phyloP scores from a whole-genome alignment of 2,888 invertebrate genomes.

The Melinaea menophilus region DNA sequence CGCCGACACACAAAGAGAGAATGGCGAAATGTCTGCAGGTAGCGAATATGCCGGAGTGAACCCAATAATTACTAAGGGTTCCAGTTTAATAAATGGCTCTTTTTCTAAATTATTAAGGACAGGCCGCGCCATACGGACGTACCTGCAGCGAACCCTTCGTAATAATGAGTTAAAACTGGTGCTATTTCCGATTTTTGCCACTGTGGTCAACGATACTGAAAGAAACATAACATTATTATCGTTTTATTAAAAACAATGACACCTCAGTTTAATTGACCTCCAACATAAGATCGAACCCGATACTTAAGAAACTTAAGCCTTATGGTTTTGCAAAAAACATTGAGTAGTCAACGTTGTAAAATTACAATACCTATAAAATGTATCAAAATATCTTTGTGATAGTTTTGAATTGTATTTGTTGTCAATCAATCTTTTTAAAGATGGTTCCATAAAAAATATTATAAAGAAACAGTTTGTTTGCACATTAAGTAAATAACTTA shows the following conservation, averaged over 20 bases:
- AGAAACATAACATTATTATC: constrained; percentile 11
- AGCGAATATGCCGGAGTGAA: constrained; percentile 73
- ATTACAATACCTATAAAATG: no score
- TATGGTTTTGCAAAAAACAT: no score
- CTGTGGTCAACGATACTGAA: neutral
- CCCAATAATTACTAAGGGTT: constrained; percentile 73
- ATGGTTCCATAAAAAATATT: constrained; percentile 19
- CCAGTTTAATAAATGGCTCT: constrained; percentile 76
- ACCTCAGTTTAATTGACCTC: no score
- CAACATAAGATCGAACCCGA: no score
- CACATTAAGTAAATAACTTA: constrained; percentile 32
- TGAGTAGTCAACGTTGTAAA: no score
- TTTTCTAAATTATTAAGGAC: constrained; percentile 75
- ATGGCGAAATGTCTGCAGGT: constrained; percentile 77
- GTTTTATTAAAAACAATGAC: constrained; percentile 36
- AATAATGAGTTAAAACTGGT: constrained; percentile 60
- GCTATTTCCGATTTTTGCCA: constrained; percentile 40
- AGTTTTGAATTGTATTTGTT: neutral
- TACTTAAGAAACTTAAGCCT: no score
- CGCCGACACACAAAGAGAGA: constrained; percentile 76
- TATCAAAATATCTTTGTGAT: no score
- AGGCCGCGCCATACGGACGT: constrained; percentile 74
- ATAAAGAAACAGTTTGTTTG: constrained; percentile 28
- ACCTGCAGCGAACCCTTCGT: constrained; percentile 72
- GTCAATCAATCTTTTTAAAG: neutral